A percentile compares a stretch with the other conserved stretches of the same genome.
phyloP scores from a whole-genome alignment of 2,113 vertebrate species.

The Alligator sinensis region DNA sequence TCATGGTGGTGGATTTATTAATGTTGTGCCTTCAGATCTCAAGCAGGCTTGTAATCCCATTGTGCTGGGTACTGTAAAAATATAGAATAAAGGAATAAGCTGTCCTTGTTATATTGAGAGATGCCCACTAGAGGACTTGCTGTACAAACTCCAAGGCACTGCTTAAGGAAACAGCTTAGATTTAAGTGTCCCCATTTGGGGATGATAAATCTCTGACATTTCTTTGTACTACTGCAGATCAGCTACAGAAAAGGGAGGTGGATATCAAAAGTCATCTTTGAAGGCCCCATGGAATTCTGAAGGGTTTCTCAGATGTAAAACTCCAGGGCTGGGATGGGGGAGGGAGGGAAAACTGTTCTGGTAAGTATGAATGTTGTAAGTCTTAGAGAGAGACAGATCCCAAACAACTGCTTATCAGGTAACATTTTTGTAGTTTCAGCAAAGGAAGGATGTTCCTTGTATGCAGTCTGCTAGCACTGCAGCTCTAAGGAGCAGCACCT shows the following conservation, averaged over 20 bases:
- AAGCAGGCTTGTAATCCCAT: not conserved
- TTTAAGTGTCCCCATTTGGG: not conserved
- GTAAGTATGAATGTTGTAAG: not conserved
- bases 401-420: not conserved
- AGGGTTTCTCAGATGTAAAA: not conserved
- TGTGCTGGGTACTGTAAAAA: not conserved
- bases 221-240: not conserved
- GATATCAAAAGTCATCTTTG: fast-evolving
- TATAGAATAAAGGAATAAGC: not conserved
- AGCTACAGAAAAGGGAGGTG: not conserved
- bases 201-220: not conserved
- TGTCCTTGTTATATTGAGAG: not conserved
- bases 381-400: not conserved
- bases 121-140: not conserved
- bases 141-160: not conserved
- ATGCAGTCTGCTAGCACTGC: not conserved
- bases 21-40: not conserved
- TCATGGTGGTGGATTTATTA: not conserved
- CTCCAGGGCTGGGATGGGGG: not conserved
- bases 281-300: not conserved
- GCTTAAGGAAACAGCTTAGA: not conserved
- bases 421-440: not conserved
- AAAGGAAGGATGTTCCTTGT: not conserved
- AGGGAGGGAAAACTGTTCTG: not conserved
- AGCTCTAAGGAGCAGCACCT: not conserved